Evolutionary conservation across 1,140 invertebrate genomes (phyloP), one percentile per base, ranked within the genome.

Genomic region (Whitmania pigra): DNA sequence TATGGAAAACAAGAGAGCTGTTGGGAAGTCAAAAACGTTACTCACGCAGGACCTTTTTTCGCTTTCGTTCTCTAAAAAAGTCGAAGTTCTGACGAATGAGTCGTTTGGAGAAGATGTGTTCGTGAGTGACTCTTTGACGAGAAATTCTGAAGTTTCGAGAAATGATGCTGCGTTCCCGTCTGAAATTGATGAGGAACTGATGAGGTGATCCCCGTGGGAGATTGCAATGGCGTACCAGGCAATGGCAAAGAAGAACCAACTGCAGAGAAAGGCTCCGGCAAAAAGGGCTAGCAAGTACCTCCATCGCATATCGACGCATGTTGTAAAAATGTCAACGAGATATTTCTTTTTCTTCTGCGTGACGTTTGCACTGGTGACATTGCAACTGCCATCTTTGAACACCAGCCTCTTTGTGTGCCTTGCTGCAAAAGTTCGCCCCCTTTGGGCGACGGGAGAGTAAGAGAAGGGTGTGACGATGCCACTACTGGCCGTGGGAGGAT

Each of bases 251-350:
- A 77, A 57, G 31, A 78, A 72, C 80, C 80, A 81, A 25, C 75
- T 77, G 36, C 75, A 55, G 49, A 82, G 29, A 69, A 80, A 81
- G 5, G 78, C 76, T 25, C 71, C 55, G 0, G 77, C 72, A 73
- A 81, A 81, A n/a, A 81, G 17, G 15, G 74, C 53, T 20, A 78
- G 66, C 36, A 80, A 75, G 53, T 76, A 74, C 25, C 80, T 53
- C 81, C 80, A 81, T 67, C 54, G 63, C 73, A 72, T 55, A 13
- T 74, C 70, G 73, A 90, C 88, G 85, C 88, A 84, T 69, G 81
- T 87, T 69, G 90, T 89, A 76, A 90, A 90, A 80, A 91, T 88
- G 36, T 90, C 88, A 83, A 90, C 88, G 5, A 78, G 40, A 54
- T 72, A 76, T 25, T 72, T 71, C 18, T 53, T n/a, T n/a, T 57